Evolutionary conservation across 2,888 invertebrate genomes (phyloP).

Genomic region (Rambutsinella grinnellia): DNA sequence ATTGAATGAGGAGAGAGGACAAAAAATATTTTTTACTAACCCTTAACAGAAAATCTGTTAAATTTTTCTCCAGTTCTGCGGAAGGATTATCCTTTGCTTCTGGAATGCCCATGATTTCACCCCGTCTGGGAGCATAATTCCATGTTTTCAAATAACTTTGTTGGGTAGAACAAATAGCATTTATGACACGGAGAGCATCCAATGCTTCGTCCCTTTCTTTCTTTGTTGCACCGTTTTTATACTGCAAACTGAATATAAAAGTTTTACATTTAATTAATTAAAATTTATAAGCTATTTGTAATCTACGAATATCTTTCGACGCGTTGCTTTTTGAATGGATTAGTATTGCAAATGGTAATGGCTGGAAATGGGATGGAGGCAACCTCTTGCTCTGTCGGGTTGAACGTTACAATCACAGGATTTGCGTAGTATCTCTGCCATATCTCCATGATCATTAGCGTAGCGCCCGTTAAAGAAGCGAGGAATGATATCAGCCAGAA

Average conservation of each 20-base stretch:
- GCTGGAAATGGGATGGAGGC: slow-evolving; percentile 63
- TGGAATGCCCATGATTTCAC: slow-evolving; percentile 21
- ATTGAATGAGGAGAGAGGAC: too few relatives aligned
- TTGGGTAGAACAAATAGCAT: slow-evolving; percentile 49
- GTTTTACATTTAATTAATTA: slow-evolving; percentile 1
- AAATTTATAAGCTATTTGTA: too few relatives aligned
- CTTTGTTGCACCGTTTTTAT: slow-evolving; percentile 1
- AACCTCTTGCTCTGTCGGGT: slow-evolving; percentile 55
- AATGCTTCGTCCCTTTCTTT: not conserved
- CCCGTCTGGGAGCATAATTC: slow-evolving; percentile 41
- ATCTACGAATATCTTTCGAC: slow-evolving; percentile 28
- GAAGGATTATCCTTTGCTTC: slow-evolving; percentile 17
- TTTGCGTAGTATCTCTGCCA: slow-evolving; percentile 56
- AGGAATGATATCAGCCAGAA: slow-evolving; percentile 58
- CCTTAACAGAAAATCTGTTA: slow-evolving; percentile 14
- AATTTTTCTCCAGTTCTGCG: slow-evolving; percentile 13
- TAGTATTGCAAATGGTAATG: slow-evolving; percentile 63
- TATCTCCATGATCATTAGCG: slow-evolving; percentile 48
- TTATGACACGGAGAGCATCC: slow-evolving; percentile 42
- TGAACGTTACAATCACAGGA: slow-evolving; percentile 63
- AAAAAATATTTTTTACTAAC: too few relatives aligned
- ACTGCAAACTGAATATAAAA: slow-evolving; percentile 3
- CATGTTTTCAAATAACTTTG: slow-evolving; percentile 48
- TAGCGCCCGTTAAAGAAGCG: slow-evolving; percentile 38
- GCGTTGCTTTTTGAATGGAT: slow-evolving; percentile 51